Percentiles rank a stretch among this genome's conserved stretches.
Evolutionary conservation across 2,888 invertebrate species (phyloP).

Genomic region (Athalia circularis): DNA sequence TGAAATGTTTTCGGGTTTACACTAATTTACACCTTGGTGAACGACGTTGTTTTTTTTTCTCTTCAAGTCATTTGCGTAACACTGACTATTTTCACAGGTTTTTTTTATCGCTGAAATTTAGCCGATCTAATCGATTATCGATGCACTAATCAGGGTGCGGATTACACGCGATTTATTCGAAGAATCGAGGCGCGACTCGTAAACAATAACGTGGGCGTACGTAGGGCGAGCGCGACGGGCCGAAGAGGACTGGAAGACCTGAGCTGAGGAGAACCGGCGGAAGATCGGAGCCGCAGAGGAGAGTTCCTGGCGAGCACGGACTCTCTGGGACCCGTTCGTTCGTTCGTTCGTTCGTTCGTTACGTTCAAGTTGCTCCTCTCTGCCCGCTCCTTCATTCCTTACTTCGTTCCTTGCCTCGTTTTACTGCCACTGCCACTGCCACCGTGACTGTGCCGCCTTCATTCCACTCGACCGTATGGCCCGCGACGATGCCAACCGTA

Average conservation of each 20-base stretch:
- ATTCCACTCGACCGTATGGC: slow-evolving; percentile 32
- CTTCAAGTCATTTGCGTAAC: no score
- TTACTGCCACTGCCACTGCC: slow-evolving; percentile 14
- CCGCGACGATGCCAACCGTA: slow-evolving; percentile 28
- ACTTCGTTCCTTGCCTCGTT: not conserved
- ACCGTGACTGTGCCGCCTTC: slow-evolving; percentile 38
- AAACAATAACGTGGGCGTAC: slow-evolving; percentile 64
- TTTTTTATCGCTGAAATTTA: not conserved
- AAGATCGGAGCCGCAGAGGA: slow-evolving; percentile 39
- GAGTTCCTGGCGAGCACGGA: slow-evolving; percentile 28
- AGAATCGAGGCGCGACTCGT: slow-evolving; percentile 56
- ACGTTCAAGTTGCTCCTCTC: slow-evolving; percentile 18
- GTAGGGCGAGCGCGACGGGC: slow-evolving; percentile 66
- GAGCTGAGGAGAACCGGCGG: slow-evolving; percentile 35
- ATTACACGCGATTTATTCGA: not conserved
- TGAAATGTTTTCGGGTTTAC: no score
- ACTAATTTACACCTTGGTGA: no score
- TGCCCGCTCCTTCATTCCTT: slow-evolving; percentile 19
- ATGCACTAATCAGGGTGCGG: slow-evolving; percentile 31
- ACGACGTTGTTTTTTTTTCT: no score
- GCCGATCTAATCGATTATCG: not conserved
- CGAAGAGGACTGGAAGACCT: slow-evolving; percentile 62
- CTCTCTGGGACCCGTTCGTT: slow-evolving; percentile 40
- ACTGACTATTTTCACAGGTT: no score
- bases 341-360: slow-evolving; percentile 33